Conservation (phyloP, 2,797 vertebrate species). For the Trachurus trachurus region DNA sequence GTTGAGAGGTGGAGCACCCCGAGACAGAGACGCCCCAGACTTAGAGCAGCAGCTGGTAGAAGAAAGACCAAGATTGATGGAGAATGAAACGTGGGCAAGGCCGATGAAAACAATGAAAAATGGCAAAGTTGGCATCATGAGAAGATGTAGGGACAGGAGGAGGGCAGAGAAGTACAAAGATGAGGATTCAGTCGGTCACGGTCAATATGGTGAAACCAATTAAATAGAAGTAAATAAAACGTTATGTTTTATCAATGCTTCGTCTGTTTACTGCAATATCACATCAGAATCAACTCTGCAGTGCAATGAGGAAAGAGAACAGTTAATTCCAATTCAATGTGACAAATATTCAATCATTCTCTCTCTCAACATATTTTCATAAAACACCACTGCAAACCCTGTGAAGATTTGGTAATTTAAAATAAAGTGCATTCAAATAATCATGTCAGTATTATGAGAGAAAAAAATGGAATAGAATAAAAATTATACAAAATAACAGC, state of each 20-base stretch:
- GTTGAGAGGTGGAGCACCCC: slow-evolving; percentile 71
- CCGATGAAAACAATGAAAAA: slow-evolving; percentile 53
- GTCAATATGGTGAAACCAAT: slow-evolving; percentile 21
- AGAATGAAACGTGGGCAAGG: slow-evolving; percentile 59
- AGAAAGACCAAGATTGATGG: slow-evolving; percentile 65
- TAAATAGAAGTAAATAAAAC: slow-evolving; percentile 23
- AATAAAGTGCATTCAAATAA: not conserved
- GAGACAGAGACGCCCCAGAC: slow-evolving; percentile 69
- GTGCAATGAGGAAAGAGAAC: not conserved
- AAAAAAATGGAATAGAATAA: not conserved
- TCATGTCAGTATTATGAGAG: not conserved
- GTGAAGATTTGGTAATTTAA: not conserved
- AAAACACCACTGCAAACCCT: not conserved
- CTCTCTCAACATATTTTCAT: not conserved
- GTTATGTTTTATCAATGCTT: not conserved
- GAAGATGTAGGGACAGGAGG: slow-evolving; percentile 14
- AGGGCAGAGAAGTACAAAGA: slow-evolving; percentile 17
- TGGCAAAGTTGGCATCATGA: slow-evolving; percentile 39
- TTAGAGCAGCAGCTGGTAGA: slow-evolving; percentile 76
- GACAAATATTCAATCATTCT: not conserved
- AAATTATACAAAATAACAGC: not conserved
- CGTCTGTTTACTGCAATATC: not conserved
- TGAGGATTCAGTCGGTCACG: slow-evolving; percentile 10
- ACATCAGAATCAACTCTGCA: not conserved
- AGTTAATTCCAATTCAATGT: not conserved